Evolutionary conservation across 1,140 invertebrate species (phyloP), one percentile per base, ranked within the genome.

Genomic region (Drosophila fuyamai): DNA sequence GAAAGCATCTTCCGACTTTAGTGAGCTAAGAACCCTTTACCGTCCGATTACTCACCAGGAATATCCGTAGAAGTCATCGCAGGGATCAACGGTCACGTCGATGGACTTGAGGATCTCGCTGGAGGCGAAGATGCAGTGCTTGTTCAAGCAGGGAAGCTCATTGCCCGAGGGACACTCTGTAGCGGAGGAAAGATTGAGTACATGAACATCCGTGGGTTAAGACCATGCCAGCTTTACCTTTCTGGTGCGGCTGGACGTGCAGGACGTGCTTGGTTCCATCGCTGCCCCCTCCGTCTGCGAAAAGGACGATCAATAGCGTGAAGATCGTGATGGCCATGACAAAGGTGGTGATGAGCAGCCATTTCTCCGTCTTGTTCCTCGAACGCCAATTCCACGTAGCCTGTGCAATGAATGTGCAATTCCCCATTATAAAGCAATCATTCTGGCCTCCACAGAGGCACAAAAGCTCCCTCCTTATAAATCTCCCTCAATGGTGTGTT

Each of bases 61-160:
- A 93, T 97, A 99, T 58, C 96, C 94, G 93, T 99, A 99, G 93
- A 99, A 99, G 93, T 99, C 97, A 8, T 97, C 94, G 92, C 98
- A 99, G 0, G 98, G 98, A 92, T 98, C 94, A 3, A 96, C 94
- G 1, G 93, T 93, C 0, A 93, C 91, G 91, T 99, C 97, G 93
- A 99, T 96, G 1, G 96, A 96, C 65, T 96, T 95, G 41, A 98
- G 94, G 40, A 99, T 96, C 57, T 96, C 95, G 46, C 96, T 97
- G 0, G 98, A 96, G 0, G 97, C 97, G 57, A 95, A 96, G 5
- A 99, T 96, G 89, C 98, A 98, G 5, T 95, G 95, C 62, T 96
- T 94, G 10, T 96, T 96, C 9, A 98, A 92, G 91, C 97, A 98
- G 50, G 94, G 93, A 18, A 92, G 76, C 51, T 86, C 71, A 46